Conservation (phyloP, 2,888 invertebrate species). For the Byasa hedistus region DNA sequence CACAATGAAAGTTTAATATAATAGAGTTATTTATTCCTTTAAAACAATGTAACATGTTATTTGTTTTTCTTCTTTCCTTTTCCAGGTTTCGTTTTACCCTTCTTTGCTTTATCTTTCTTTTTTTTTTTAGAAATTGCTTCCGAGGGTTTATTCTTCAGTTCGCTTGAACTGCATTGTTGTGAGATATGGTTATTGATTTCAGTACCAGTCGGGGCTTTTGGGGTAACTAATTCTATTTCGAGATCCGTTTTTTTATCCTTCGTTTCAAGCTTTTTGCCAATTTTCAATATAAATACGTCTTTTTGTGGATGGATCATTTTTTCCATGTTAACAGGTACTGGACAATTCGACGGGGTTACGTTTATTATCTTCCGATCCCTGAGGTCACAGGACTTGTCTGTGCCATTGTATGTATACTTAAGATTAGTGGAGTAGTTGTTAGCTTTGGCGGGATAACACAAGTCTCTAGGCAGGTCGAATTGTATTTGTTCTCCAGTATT, state of each 20-base stretch:
- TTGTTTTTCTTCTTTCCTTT: conserved; percentile 40
- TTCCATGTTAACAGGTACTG: conserved; percentile 63
- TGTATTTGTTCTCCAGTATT: conserved; percentile 72
- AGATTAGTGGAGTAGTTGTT: conserved; percentile 60
- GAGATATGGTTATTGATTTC: conserved; percentile 45
- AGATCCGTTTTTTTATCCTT: conserved; percentile 72
- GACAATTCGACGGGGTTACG: conserved; percentile 67
- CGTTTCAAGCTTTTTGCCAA: conserved; percentile 71
- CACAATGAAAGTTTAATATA: background rate
- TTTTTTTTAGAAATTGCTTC: conserved; percentile 32
- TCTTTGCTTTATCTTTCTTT: conserved; percentile 38
- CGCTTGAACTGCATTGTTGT: conserved; percentile 53
- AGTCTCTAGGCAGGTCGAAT: conserved; percentile 62
- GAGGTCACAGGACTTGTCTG: conserved; percentile 46
- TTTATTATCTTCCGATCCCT: conserved; percentile 57
- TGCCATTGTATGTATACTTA: conserved; percentile 60
- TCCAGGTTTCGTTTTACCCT: conserved; percentile 37
- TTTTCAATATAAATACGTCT: conserved; percentile 73
- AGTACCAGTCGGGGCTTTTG: conserved; percentile 54
- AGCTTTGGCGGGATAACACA: conserved; percentile 46
- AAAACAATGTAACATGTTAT: background rate
- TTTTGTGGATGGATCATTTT: conserved; percentile 62
- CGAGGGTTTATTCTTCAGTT: conserved; percentile 38
- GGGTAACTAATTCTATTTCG: conserved; percentile 71
- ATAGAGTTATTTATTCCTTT: background rate